Percentiles rank a stretch among this genome's conserved stretches.
Evolutionary conservation across 2,888 invertebrate genomes (phyloP).

Genomic region (Apocheima hispidaria): DNA sequence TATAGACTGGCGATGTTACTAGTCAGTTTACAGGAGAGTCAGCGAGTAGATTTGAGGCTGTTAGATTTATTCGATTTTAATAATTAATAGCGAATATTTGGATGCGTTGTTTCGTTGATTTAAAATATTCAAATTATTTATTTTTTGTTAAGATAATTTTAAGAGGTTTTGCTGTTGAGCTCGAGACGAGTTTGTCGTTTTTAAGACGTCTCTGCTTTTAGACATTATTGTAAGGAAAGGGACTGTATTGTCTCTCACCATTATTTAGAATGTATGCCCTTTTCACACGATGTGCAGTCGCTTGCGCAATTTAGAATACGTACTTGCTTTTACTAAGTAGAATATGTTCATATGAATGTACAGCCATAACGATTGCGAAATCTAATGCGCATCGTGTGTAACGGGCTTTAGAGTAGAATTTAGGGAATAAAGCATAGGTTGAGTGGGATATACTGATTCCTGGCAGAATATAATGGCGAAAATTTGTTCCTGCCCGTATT

Average conservation of each 20-base stretch:
- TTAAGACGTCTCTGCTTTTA: constrained; percentile 21
- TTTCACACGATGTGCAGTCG: background rate
- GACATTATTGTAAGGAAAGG: constrained; percentile 5
- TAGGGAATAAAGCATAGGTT: background rate
- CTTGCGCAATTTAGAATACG: background rate
- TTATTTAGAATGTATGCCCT: background rate
- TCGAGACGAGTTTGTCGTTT: constrained; percentile 16
- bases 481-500: constrained; percentile 27
- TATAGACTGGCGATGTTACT: constrained; percentile 45
- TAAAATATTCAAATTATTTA: constrained; percentile 37
- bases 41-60: constrained; percentile 50
- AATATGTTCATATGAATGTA: too few relatives aligned
- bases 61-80: constrained; percentile 42
- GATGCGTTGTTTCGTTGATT: constrained; percentile 36
- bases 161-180: constrained; percentile 17
- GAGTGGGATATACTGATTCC: background rate
- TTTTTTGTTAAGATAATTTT: constrained; percentile 34
- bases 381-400: background rate
- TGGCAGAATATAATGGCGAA: constrained; percentile 25
- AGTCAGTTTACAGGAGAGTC: constrained; percentile 50
- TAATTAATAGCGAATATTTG: constrained; percentile 30
- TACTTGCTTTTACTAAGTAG: too few relatives aligned
- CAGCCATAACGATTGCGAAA: background rate
- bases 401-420: background rate
- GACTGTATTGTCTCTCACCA: constrained; percentile 5